Evolutionary conservation across 2,113 vertebrate genomes (phyloP), one percentile per base, ranked within the genome.

Genomic region (Mellivora capensis): DNA sequence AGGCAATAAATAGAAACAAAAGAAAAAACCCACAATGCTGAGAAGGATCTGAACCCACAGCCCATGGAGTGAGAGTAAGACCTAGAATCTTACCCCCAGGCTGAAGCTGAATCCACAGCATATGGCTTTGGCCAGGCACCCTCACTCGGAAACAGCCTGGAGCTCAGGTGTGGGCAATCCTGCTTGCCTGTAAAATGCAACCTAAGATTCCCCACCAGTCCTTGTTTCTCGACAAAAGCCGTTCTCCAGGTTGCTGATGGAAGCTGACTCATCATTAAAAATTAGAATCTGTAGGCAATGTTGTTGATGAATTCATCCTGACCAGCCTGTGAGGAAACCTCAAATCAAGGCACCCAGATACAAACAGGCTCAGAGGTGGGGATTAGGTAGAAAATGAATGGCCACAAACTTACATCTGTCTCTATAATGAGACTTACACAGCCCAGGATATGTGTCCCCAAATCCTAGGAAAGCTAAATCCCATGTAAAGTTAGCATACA

Each of bases 121-220:
- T 23, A 4, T 7, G 9, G 3, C 15, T 83, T 61, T 81, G 42
- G 20, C 3, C 7, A 3, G 20, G 1, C 23, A 44, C 4, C 25
- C 17, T 44, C 29, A 67, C n/a, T 34, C 52, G 14, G 4, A 49
- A 77, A 25, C 20, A 10, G 13, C 37, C 18, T 44, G 29, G 44
- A 93, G 44, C 34, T 62, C 57, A 71, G 3, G 3, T 29, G 10
- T 59, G 14, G 20, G 5, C 67, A 76, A 15, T 47, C 8, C 14
- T 85, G 27, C 52, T 88, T 18, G 12, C 54, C 27, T 90, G 20
- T 31, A 89, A 82, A 90, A 67, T 59, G 29, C 0, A 25, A 14
- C 1, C 39, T 59, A 5, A 1, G 0, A 54, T 62, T 14, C 7
- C 7, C 49, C 72, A 7, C 44, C 0, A 15, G 18, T 29, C 37